Base-by-base conservation (phyloP, 2,888 invertebrate species). In the Cistogaster globosa region DNA sequence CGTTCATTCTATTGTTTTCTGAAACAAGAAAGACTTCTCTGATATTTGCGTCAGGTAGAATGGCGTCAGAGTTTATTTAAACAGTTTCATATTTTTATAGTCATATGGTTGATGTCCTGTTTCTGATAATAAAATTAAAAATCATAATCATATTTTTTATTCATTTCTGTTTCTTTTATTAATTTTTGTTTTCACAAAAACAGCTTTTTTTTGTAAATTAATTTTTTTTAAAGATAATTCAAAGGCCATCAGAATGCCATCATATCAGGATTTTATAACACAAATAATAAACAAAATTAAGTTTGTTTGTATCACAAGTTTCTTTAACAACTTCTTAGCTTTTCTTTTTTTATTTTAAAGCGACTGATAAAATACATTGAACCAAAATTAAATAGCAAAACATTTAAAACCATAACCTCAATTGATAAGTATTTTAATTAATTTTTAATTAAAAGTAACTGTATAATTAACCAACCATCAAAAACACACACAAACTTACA, bases 371-470 rank as follows among this genome's bases (percentile, higher is more conserved):
- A 62, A 42, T 60, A 53, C 60, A 42, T 42, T 38, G 51, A 63
- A 58, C 22, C n/a, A 32, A 69, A 75, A 72, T 42, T 18, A 53
- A 60, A 22, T 45, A 71, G 57, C n/a, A 55, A 69, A 71, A 57
- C 22, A 72, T 4, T 71, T 9, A 18, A 63, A 79, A 68, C 80
- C 72, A 60, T 85, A 85, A 74, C 84, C 84, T 78, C 72, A 85
- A 76, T 85, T 85, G 84, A 85, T 85, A 85, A 85, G 32, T 84
- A 75, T 85, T 85, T 69, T 72, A 85, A 85, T 85, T 81, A 63
- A 78, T 68, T 57, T 62, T 20, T 51, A 75, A 71, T 67, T 72
- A 45, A 67, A 80, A 65, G 60, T 65, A 84, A 74, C 62, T 38
- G 57, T 76, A 72, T 80, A 84, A 80, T 80, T 76, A 80, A 71